A percentile compares a stretch with the other conserved stretches of the same genome.
These are phyloP conservation scores for Thera britannica DNA, from an alignment of 2,888 invertebrate genomes.

Conservation along the genomic window DNA sequence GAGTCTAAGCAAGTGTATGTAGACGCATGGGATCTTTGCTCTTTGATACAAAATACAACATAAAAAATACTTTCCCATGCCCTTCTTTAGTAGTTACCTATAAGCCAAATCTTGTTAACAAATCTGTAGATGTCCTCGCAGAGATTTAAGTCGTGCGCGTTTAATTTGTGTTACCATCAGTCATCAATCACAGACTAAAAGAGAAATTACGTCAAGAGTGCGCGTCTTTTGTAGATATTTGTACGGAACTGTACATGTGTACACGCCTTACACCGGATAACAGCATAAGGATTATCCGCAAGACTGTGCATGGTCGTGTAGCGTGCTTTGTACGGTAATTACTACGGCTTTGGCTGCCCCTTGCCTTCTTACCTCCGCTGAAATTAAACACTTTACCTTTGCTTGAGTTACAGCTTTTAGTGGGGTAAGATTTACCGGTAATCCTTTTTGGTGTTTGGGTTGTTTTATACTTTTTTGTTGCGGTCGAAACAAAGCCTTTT, in stretches of 20 bases:
- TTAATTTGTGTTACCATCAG: background rate
- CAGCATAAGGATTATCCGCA: conserved; percentile 58
- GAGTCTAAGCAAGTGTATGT: no score
- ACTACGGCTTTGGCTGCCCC: conserved; percentile 58
- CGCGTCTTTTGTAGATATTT: conserved; percentile 4
- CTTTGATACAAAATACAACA: background rate
- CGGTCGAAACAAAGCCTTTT: conserved; percentile 19
- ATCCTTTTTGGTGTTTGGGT: conserved; percentile 25
- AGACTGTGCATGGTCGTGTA: conserved; percentile 46
- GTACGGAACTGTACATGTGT: conserved; percentile 12
- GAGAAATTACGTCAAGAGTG: background rate
- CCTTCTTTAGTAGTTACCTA: background rate
- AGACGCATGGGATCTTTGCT: no score
- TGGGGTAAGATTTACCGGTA: conserved; percentile 28
- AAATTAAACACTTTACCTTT: conserved; percentile 43
- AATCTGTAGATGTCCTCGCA: background rate
- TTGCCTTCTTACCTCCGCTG: conserved; percentile 46
- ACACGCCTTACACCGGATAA: conserved; percentile 48
- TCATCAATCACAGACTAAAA: background rate
- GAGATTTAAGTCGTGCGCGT: background rate
- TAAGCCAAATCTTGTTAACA: background rate
- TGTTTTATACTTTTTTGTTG: conserved; percentile 18
- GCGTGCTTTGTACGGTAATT: conserved; percentile 57
- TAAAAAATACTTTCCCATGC: background rate
- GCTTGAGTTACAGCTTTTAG: conserved; percentile 34